phyloP scores from a whole-genome alignment of 2,888 invertebrate genomes.

The Calephelis perditalis region DNA sequence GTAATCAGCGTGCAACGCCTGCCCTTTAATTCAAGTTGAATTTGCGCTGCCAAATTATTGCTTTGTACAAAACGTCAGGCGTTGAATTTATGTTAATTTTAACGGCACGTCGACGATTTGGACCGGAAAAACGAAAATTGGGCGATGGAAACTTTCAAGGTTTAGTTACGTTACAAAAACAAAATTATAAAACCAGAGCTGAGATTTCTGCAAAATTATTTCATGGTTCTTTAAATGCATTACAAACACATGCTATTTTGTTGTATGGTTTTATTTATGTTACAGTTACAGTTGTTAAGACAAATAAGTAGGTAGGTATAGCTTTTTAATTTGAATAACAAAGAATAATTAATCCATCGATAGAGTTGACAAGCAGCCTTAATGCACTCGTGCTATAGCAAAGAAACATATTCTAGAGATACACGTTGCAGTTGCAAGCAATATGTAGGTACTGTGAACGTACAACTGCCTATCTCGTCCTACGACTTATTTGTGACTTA shows the following conservation, averaged over 20 bases:
- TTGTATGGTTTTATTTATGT: too few relatives aligned
- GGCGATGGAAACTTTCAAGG: conserved; percentile 5
- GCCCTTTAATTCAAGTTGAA: conserved; percentile 31
- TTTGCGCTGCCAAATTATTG: conserved; percentile 33
- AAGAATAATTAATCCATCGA: too few relatives aligned
- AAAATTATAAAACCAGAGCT: conserved; percentile 5
- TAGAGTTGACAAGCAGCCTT: too few relatives aligned
- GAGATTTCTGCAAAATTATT: conserved; percentile 3
- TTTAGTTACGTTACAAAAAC: conserved; percentile 9
- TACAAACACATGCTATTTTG: neutral
- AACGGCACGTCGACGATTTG: conserved; percentile 11
- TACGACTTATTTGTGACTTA: too few relatives aligned
- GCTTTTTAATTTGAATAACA: too few relatives aligned
- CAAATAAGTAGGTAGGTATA: too few relatives aligned
- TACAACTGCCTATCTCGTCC: too few relatives aligned
- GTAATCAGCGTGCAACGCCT: conserved; percentile 25
- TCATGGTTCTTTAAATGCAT: neutral
- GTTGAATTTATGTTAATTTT: conserved; percentile 31
- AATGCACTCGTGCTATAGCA: too few relatives aligned
- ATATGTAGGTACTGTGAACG: too few relatives aligned
- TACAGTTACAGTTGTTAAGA: too few relatives aligned
- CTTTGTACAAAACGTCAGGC: conserved; percentile 32
- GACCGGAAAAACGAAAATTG: conserved; percentile 13
- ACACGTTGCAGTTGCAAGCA: too few relatives aligned
- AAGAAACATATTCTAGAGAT: too few relatives aligned